Evolutionary conservation across 64 coral and sea anemone species (phyloP).

Genomic region (Anthopleura sola): DNA sequence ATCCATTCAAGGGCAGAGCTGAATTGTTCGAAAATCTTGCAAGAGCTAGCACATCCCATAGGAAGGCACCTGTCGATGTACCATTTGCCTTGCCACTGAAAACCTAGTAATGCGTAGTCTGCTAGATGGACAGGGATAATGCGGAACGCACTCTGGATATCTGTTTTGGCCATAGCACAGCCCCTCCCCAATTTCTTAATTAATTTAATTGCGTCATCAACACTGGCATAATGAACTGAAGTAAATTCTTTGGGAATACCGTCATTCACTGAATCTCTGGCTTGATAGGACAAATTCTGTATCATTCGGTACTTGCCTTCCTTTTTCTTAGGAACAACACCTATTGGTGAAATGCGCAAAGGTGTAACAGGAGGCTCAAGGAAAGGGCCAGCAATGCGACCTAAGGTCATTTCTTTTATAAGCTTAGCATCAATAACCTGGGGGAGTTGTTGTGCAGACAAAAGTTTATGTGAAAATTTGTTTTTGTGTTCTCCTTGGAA

Average conservation of each 20-base stretch:
- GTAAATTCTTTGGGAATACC: constrained; percentile 29
- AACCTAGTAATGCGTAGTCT: not conserved
- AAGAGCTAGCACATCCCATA: constrained; percentile 16
- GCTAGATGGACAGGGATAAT: constrained; percentile 13
- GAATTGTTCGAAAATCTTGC: constrained; percentile 4
- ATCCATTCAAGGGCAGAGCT: constrained; percentile 41
- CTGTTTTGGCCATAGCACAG: constrained; percentile 11
- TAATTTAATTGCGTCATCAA: constrained; percentile 27
- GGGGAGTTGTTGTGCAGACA: constrained; percentile 3
- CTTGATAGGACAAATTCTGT: constrained; percentile 36
- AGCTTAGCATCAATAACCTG: constrained; percentile 30
- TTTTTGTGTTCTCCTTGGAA: not conserved
- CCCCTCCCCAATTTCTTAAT: not conserved
- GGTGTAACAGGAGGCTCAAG: constrained; percentile 4
- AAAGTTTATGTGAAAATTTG: not conserved
- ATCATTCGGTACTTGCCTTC: constrained; percentile 30
- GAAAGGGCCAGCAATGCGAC: constrained; percentile 37
- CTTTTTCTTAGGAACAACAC: constrained; percentile 46
- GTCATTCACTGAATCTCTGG: constrained; percentile 24
- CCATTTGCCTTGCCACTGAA: not conserved
- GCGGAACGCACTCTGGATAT: constrained; percentile 4
- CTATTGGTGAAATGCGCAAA: constrained; percentile 21
- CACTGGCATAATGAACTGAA: constrained; percentile 20
- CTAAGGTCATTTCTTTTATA: constrained; percentile 5
- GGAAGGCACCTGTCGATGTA: constrained; percentile 9